Evolutionary conservation across 2,888 invertebrate genomes (phyloP).

Genomic region (Pollenia griseotomentosa): DNA sequence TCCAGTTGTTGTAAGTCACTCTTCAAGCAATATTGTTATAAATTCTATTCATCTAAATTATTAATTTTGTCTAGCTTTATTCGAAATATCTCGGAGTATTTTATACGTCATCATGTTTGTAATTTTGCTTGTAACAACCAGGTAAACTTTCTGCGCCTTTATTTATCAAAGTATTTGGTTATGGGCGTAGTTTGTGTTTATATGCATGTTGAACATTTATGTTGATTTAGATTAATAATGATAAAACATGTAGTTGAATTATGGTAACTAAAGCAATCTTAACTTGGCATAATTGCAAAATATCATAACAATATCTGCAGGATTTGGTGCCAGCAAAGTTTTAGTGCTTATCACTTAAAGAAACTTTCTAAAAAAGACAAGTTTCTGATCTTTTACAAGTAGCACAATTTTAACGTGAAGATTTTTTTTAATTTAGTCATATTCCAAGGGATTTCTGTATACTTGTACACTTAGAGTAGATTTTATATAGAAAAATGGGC

Average conservation of each 20-base stretch:
- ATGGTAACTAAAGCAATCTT: slow-evolving; percentile 17
- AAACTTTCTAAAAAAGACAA: background rate
- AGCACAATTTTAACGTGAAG: too few species aligned
- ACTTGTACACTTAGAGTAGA: background rate
- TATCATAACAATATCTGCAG: background rate
- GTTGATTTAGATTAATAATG: slow-evolving; percentile 65
- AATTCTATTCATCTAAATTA: too few species aligned
- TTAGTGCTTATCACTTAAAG: background rate
- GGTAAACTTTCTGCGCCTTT: slow-evolving; percentile 8
- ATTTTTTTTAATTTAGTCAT: too few species aligned
- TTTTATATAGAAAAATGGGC: background rate
- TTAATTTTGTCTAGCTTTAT: too few species aligned
- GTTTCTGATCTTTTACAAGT: too few species aligned
- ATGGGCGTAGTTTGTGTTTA: slow-evolving; percentile 50
- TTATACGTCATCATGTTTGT: background rate
- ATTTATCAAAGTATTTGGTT: slow-evolving; percentile 31
- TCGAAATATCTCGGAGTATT: too few species aligned
- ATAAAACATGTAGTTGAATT: slow-evolving; percentile 52
- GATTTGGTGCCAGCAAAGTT: background rate
- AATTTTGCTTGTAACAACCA: slow-evolving; percentile 15
- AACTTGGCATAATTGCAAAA: slow-evolving; percentile 43
- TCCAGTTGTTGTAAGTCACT: too few species aligned
- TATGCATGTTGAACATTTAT: slow-evolving; percentile 54
- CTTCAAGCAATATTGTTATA: too few species aligned
- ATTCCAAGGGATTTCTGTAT: background rate